Evolutionary conservation across 2,888 invertebrate species (phyloP), one percentile per base, ranked within the genome.

Genomic region (Cotesia congregata): DNA sequence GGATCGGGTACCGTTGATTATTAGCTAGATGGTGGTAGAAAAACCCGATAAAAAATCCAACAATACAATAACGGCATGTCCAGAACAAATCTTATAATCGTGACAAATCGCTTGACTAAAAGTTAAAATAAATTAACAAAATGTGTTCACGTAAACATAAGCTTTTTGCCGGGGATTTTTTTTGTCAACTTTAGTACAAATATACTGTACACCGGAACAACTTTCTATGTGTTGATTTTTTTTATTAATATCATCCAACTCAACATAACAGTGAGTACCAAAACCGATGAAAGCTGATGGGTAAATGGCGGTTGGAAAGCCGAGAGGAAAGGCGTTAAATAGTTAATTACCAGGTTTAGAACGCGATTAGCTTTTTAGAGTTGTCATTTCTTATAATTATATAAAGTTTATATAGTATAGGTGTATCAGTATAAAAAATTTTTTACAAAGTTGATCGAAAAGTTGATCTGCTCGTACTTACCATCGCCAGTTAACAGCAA

Each of bases 1-100:
- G 50, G 3, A 50, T 50, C 76, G 50, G 50, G 50, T 50, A 9
- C 50, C 9, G 50, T 50, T 50, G 50, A 50, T 50, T 50, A 50
- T 50, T 7, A 50, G 7, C 12, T 7, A 12, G 75, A 76, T 75
- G 72, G 39, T 41, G 59, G 69, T 72, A 59, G 71, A 70, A 67
- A 65, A 67, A 60, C 7, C 70, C 65, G 70, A 20, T 4, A 39
- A 76, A 69, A 67, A 75, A 72, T 39, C 9, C 62, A 72, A 69
- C 74, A 79, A 69, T 64, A 69, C 60, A 70, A 76, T 64, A 61
- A 6, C 74, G 40, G 50, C 67, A 75, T 69, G 73, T 68, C 72
- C 65, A 73, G 40, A 74, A 74, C 74, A 61, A 67, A 75, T 71
- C 67, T 41, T 59, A 3, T 15, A 61, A 72, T 72, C 71, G 61